A percentile compares a stretch with the other conserved stretches of the same genome.
These are phyloP conservation scores for Gobio gobio DNA, from an alignment of 2,113 vertebrate genomes.

Conservation along the genomic window DNA sequence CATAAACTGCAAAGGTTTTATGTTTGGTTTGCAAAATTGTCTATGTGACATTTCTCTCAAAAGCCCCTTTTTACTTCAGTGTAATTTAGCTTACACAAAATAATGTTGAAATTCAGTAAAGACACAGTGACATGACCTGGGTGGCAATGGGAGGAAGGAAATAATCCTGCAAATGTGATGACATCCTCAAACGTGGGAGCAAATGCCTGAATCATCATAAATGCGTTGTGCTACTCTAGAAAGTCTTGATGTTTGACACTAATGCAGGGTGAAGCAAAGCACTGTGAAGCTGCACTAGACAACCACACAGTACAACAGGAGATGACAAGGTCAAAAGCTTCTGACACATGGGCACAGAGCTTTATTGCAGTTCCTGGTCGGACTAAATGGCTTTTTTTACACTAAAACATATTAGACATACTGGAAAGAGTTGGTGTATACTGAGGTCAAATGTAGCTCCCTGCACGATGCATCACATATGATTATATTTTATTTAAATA, in stretches of 20 bases:
- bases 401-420: constrained; percentile 10
- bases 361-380: neutral
- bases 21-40: neutral
- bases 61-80: neutral
- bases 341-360: neutral
- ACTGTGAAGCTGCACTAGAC: constrained; percentile 39
- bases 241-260: constrained; percentile 45
- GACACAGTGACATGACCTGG: neutral
- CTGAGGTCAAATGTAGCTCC: neutral
- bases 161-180: constrained; percentile 35
- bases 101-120: neutral
- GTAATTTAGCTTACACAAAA: neutral
- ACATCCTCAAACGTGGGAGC: constrained; percentile 13
- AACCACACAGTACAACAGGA: constrained; percentile 4
- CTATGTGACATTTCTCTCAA: neutral
- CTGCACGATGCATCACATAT: too few species aligned
- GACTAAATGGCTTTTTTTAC: constrained; percentile 1
- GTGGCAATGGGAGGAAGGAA: neutral
- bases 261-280: constrained; percentile 36
- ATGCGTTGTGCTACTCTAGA: constrained; percentile 24
- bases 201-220: constrained; percentile 50
- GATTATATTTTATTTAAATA: too few species aligned
- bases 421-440: neutral
- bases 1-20: neutral
- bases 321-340: constrained; percentile 40